phyloP scores from a whole-genome alignment of 2,113 vertebrate species.

The Amblyornis subalaris region DNA sequence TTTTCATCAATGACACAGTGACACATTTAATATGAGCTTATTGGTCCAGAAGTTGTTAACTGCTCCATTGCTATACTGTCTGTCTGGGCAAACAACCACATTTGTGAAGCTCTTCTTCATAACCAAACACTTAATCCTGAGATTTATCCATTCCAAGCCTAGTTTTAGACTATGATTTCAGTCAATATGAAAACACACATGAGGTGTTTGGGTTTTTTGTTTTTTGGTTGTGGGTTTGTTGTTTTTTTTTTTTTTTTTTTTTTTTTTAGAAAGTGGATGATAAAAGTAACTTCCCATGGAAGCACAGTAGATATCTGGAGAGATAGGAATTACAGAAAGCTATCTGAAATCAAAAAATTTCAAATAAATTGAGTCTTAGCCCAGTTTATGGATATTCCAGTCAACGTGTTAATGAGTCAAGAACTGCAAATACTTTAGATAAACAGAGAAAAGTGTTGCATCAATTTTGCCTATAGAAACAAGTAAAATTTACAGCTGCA shows the following conservation, averaged over 20 bases:
- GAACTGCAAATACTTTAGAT: conserved; percentile 12
- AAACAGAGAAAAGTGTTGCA: conserved; percentile 13
- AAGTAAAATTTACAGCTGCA: conserved; percentile 20
- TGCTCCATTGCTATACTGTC: neutral
- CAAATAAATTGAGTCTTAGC: neutral
- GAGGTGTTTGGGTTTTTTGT: neutral
- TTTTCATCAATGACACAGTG: neutral
- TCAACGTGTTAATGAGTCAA: conserved; percentile 9
- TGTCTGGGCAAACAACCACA: neutral
- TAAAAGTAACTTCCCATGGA: neutral
- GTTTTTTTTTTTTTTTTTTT: too few species aligned
- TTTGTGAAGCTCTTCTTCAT: neutral
- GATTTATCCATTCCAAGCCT: neutral
- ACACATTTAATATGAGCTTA: neutral
- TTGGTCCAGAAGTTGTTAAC: neutral
- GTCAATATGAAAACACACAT: neutral
- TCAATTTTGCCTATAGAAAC: conserved; percentile 28
- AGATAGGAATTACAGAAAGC: neutral
- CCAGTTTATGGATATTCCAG: neutral
- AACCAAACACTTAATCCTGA: neutral
- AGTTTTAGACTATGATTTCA: neutral
- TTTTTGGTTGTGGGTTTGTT: too few species aligned
- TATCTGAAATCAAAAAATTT: neutral
- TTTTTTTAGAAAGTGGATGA: neutral
- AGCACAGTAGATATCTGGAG: neutral